phyloP scores from a whole-genome alignment of 1,140 invertebrate genomes.

The Drosophila subpulchrella region DNA sequence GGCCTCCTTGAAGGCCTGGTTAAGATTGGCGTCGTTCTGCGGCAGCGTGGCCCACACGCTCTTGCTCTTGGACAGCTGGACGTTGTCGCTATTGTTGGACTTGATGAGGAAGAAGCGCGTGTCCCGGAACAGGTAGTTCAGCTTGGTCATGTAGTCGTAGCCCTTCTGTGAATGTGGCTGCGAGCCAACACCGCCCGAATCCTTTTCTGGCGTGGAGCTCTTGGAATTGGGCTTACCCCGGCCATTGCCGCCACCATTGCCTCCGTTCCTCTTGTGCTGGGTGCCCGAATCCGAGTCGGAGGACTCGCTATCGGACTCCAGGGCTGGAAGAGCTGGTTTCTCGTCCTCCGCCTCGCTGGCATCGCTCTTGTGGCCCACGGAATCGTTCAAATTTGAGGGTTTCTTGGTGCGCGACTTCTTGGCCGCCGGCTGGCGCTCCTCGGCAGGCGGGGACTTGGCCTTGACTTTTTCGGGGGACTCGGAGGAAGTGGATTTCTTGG shows the following conservation, averaged over 20 bases:
- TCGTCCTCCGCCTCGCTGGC: slow-evolving; percentile 66
- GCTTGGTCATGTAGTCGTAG: slow-evolving; percentile 94
- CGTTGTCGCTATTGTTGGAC: slow-evolving; percentile 98
- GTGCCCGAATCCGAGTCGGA: slow-evolving; percentile 80
- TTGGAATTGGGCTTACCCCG: slow-evolving; percentile 58
- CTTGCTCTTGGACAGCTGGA: slow-evolving; percentile 96
- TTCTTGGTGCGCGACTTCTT: slow-evolving; percentile 70
- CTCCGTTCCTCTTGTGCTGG: slow-evolving; percentile 77
- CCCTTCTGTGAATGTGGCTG: slow-evolving; percentile 86
- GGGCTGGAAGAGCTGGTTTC: slow-evolving; percentile 56
- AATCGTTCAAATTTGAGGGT: slow-evolving; percentile 21
- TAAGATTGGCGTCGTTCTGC: slow-evolving; percentile 98
- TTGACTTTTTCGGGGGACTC: slow-evolving; percentile 46
- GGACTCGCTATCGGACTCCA: slow-evolving; percentile 74
- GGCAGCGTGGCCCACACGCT: slow-evolving; percentile 99
- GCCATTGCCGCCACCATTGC: slow-evolving; percentile 30
- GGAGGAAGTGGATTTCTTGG: slow-evolving; percentile 84
- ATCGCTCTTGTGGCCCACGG: slow-evolving; percentile 68
- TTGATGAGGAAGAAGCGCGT: slow-evolving; percentile 99
- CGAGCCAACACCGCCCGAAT: slow-evolving; percentile 57
- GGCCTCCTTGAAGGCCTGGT: slow-evolving; percentile 96
- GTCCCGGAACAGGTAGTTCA: slow-evolving; percentile 97
- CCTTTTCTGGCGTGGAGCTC: slow-evolving; percentile 70
- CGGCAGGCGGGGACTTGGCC: slow-evolving; percentile 37
- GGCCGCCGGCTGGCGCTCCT: slow-evolving; percentile 41